Base-by-base conservation (phyloP, 2,113 vertebrate species). In the Sander lucioperca region DNA sequence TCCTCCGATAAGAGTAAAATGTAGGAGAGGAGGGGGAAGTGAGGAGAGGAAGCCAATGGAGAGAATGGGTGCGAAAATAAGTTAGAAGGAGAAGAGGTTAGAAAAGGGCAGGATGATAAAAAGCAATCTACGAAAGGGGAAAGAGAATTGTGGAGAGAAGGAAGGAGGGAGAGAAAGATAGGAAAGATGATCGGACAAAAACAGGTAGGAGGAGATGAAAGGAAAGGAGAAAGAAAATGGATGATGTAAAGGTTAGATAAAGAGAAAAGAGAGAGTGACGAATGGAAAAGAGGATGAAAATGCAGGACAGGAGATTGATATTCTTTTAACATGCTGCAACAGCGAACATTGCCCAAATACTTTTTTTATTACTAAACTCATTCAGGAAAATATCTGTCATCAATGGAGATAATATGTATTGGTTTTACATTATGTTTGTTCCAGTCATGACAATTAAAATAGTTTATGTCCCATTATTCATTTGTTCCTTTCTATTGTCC, bases 1-100 rank as follows among this genome's bases (percentile, higher is more conserved):
- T 77, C 39, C 50, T 56, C 56, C 69, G 80, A 76, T 69, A 81
- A 74, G 73, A 83, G 50, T 51, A 67, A 45, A 69, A 58, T 59
- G 47, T 39, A 5, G 11, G 74, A 43, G 53, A 21, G 83, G 65
- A 39, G 25, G 23, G 27, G 59, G 23, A 15, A 58, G 50, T 27
- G 47, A 45, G 7, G 56, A 47, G 0, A 43, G 2, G 59, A 59
- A 62, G n/a, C 10, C n/a, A 6, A 53, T 27, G 51, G 50, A 67
- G 25, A 27, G 12, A 64, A 56, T 0, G 33, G 10, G 6, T 57
- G 19, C 15, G 43, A 21, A 66, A 48, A 67, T 53, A 23, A 47
- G 23, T 27, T 27, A 21, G 39, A 36, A 58, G 36, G 21, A 56
- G 48, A 57, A 15, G n/a, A 71, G 83, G n/a, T 63, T 59, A 69